phyloP scores from a whole-genome alignment of 1,140 invertebrate genomes.

The Pararge aegeria region DNA sequence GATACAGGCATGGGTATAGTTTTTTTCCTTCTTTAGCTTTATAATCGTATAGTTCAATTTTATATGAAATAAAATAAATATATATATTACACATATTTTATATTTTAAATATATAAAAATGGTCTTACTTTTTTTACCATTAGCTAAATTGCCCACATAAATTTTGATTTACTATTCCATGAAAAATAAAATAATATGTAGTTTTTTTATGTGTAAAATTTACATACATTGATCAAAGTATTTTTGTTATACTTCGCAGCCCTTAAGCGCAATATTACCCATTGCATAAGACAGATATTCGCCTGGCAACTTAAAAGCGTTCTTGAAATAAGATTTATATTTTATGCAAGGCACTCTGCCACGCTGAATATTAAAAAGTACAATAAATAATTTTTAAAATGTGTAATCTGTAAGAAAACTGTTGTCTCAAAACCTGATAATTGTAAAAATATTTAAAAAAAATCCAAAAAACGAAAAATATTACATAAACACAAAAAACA shows the following conservation, averaged over 20 bases:
- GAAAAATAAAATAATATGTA: too few relatives aligned
- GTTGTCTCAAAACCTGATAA: constrained; percentile 64
- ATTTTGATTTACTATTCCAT: too few relatives aligned
- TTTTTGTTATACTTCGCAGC: constrained; percentile 4
- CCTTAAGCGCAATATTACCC: constrained; percentile 34
- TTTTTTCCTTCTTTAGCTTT: too few relatives aligned
- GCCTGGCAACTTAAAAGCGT: constrained; percentile 56
- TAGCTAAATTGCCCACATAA: too few relatives aligned
- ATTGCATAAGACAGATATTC: constrained; percentile 42
- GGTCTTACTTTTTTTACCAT: too few relatives aligned
- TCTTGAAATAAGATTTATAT: constrained; percentile 67
- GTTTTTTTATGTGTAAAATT: too few relatives aligned
- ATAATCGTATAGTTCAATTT: too few relatives aligned
- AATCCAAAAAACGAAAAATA: constrained; percentile 31
- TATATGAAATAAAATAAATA: too few relatives aligned
- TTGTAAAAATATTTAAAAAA: constrained; percentile 47
- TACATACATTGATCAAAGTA: not conserved
- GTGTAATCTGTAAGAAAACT: constrained; percentile 67
- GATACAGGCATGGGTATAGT: too few relatives aligned
- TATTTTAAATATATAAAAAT: too few relatives aligned
- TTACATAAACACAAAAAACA: constrained; percentile 47
- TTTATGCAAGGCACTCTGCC: constrained; percentile 64
- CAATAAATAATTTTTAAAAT: constrained; percentile 69
- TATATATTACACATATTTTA: too few relatives aligned
- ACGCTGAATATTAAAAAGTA: constrained; percentile 57